A percentile compares a stretch with the other conserved stretches of the same genome.
These are phyloP conservation scores for Ptychadena robeensis DNA, from an alignment of 2,797 vertebrate species.

Conservation along the genomic window DNA sequence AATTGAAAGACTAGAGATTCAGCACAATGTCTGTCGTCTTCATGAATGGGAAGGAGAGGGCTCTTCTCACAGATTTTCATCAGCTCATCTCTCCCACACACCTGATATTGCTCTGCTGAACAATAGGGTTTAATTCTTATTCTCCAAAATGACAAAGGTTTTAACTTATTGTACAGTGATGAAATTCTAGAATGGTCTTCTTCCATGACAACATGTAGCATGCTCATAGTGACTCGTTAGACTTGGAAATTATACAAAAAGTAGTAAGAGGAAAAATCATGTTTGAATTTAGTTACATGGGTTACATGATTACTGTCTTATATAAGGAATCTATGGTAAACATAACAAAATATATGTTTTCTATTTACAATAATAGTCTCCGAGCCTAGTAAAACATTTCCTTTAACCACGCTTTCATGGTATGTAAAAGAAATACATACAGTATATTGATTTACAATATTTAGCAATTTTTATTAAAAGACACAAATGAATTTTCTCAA, in stretches of 20 bases:
- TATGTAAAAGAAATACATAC: too few species aligned
- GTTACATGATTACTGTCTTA: background rate
- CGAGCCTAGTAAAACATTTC: background rate
- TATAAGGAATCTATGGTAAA: background rate
- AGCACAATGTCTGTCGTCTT: constrained; percentile 38
- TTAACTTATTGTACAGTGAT: constrained; percentile 22
- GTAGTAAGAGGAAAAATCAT: too few species aligned
- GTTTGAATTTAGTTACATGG: too few species aligned
- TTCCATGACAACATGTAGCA: background rate
- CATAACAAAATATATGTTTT: background rate
- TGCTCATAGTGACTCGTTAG: background rate
- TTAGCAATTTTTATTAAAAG: too few species aligned
- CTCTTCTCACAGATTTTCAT: constrained; percentile 47
- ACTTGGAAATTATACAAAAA: background rate
- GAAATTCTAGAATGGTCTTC: constrained; percentile 56
- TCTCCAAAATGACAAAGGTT: constrained; percentile 29
- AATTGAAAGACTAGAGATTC: constrained; percentile 12
- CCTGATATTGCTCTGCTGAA: constrained; percentile 42
- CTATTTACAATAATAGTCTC: too few species aligned
- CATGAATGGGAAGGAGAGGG: constrained; percentile 37
- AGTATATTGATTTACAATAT: too few species aligned
- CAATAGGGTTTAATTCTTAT: constrained; percentile 35
- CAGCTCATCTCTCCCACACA: constrained; percentile 47
- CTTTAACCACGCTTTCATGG: too few species aligned
- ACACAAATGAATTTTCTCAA: too few species aligned